Percentiles rank a stretch among this genome's conserved stretches.
These are phyloP conservation scores for Ptychadena robeensis DNA, from an alignment of 2,797 vertebrate species.

Conservation along the genomic window DNA sequence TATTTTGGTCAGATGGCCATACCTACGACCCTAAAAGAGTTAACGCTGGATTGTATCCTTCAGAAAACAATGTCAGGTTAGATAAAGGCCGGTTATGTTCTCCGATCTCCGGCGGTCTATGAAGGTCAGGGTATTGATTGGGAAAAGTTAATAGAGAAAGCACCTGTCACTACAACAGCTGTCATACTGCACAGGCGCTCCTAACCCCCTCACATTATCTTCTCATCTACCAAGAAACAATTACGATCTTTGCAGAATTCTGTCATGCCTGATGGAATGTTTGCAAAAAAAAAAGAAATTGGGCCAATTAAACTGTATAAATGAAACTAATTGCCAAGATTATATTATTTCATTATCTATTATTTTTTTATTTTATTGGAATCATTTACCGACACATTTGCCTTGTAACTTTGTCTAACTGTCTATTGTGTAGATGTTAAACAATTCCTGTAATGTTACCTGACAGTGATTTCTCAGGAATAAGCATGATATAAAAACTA, in stretches of 20 bases:
- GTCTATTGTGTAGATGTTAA: not conserved
- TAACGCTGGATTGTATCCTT: not conserved
- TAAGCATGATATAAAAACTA: not conserved
- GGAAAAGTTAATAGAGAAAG: not conserved
- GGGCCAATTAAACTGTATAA: not conserved
- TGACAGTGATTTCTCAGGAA: no score
- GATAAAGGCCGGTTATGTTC: not conserved
- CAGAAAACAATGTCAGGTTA: not conserved
- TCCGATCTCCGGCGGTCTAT: not conserved
- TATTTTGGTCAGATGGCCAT: not conserved
- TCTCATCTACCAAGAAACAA: not conserved
- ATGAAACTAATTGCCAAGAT: not conserved
- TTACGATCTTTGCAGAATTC: not conserved
- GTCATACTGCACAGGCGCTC: not conserved
- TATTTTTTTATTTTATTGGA: not conserved
- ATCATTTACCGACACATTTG: no score
- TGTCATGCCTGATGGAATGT: not conserved
- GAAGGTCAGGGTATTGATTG: conserved; percentile 1
- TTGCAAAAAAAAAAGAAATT: not conserved
- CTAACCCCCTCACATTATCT: not conserved
- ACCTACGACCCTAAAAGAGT: not conserved
- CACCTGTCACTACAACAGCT: not conserved
- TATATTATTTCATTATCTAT: not conserved
- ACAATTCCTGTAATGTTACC: not conserved
- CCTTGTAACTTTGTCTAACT: no score